Evolutionary conservation across 1,140 invertebrate species (phyloP).

Genomic region (Drosophila kikkawai): DNA sequence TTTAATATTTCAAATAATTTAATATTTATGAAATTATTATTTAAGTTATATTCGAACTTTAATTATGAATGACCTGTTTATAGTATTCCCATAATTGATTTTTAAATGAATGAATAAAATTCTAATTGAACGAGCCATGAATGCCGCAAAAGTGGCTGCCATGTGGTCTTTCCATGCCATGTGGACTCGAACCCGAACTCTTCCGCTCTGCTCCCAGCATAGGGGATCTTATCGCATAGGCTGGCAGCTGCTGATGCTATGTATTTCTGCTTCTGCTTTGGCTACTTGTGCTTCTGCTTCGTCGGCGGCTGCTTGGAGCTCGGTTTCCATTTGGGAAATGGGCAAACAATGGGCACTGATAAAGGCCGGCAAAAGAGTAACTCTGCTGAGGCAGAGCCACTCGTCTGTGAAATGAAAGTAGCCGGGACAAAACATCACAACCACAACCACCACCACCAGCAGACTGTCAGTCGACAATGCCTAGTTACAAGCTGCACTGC

Average conservation of each 20-base stretch:
- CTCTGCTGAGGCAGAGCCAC: constrained; percentile 2
- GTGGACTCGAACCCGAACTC: constrained; percentile 2
- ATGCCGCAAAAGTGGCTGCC: background rate
- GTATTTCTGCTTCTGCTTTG: background rate
- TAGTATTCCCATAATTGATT: background rate
- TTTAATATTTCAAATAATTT: background rate
- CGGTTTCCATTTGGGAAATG: constrained; percentile 49
- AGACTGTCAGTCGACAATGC: constrained; percentile 21
- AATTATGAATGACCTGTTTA: background rate
- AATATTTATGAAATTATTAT: too few relatives aligned
- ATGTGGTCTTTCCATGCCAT: constrained; percentile 8
- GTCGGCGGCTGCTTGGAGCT: constrained; percentile 11
- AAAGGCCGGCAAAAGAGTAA: constrained; percentile 40
- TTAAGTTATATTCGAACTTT: too few relatives aligned
- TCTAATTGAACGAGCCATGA: background rate
- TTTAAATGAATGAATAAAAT: constrained; percentile 7
- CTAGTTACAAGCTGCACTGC: background rate
- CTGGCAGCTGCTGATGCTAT: constrained; percentile 7
- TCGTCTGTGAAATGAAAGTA: constrained; percentile 72
- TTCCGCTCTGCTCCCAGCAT: constrained; percentile 22
- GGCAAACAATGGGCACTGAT: constrained; percentile 60
- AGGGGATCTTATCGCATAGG: constrained; percentile 26
- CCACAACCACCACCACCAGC: background rate
- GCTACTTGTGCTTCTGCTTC: constrained; percentile 10
- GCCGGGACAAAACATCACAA: constrained; percentile 32